Percentiles rank a stretch among this genome's conserved stretches.
Evolutionary conservation across 2,797 vertebrate genomes (phyloP).

Genomic region (Peromyscus melanophrys): DNA sequence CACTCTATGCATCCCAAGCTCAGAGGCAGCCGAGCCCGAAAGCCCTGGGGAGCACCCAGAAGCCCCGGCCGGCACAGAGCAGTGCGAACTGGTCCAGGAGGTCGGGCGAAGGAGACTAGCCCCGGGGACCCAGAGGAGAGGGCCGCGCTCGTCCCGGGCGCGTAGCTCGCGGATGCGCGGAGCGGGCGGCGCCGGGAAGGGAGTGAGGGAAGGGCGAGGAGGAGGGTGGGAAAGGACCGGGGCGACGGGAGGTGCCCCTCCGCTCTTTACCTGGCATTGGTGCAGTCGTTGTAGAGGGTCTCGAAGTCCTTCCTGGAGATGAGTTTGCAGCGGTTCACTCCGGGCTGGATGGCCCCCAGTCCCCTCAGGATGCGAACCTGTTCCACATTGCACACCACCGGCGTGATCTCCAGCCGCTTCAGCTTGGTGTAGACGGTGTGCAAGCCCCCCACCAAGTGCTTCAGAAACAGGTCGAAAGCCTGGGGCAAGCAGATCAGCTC

Average conservation of each 20-base stretch:
- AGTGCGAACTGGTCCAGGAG: constrained; percentile 64
- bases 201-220: constrained; percentile 33
- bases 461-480: constrained; percentile 99
- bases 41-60: not conserved
- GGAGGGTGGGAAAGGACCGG: not conserved
- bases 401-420: constrained; percentile 99
- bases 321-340: constrained; percentile 99
- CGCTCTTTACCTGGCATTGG: constrained; percentile 96
- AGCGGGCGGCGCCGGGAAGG: constrained; percentile 63
- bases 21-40: not conserved
- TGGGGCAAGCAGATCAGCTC: constrained; percentile 99
- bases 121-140: not conserved
- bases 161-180: constrained; percentile 77
- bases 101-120: constrained; percentile 11
- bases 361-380: constrained; percentile 99
- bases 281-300: constrained; percentile 99
- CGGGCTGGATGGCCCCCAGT: constrained; percentile 98
- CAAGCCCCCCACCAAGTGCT: constrained; percentile 99
- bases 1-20: not conserved
- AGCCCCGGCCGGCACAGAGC: constrained; percentile 8
- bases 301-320: constrained; percentile 99
- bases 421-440: constrained; percentile 99
- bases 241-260: constrained; percentile 11
- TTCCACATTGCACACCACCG: constrained; percentile 99
- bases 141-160: constrained; percentile 49